phyloP scores from a whole-genome alignment of 2,888 invertebrate genomes.

The Lacanobia wlatinum region DNA sequence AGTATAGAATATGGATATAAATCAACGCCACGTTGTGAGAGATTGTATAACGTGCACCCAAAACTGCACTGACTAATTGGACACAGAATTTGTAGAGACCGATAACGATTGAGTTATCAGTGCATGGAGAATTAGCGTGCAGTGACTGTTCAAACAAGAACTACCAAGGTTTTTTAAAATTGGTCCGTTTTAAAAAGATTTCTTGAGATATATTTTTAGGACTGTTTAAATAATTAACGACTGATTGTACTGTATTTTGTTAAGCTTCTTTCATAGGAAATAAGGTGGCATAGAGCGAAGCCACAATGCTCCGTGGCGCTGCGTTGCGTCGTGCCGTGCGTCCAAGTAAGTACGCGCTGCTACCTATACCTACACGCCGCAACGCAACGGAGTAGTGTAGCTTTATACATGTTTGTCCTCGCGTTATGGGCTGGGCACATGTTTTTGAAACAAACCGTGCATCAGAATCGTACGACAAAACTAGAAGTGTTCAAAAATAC shows the following conservation, averaged over 20 bases:
- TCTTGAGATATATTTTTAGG: neutral
- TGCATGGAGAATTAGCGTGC: slow-evolving; percentile 23
- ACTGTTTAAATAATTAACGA: slow-evolving; percentile 6
- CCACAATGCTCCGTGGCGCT: no score
- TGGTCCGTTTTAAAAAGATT: neutral
- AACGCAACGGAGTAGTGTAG: no score
- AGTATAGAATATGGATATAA: neutral
- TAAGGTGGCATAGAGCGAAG: neutral
- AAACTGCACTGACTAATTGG: slow-evolving; percentile 19
- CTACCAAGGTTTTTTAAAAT: slow-evolving; percentile 9
- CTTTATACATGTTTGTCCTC: no score
- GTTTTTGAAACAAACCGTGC: neutral
- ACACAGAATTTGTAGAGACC: slow-evolving; percentile 8
- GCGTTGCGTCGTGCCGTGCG: no score
- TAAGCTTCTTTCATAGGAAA: neutral
- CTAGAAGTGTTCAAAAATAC: neutral
- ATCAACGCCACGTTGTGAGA: neutral
- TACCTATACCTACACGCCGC: no score
- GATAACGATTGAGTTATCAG: slow-evolving; percentile 23
- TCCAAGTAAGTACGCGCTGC: no score
- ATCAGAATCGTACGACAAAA: neutral
- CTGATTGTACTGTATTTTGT: slow-evolving; percentile 12
- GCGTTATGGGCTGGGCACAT: neutral
- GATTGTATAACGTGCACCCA: neutral
- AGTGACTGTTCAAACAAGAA: slow-evolving; percentile 13